Percentiles rank a stretch among this genome's conserved stretches.
Conservation (phyloP, 2,113 vertebrate genomes). For the Eublepharis macularius region DNA sequence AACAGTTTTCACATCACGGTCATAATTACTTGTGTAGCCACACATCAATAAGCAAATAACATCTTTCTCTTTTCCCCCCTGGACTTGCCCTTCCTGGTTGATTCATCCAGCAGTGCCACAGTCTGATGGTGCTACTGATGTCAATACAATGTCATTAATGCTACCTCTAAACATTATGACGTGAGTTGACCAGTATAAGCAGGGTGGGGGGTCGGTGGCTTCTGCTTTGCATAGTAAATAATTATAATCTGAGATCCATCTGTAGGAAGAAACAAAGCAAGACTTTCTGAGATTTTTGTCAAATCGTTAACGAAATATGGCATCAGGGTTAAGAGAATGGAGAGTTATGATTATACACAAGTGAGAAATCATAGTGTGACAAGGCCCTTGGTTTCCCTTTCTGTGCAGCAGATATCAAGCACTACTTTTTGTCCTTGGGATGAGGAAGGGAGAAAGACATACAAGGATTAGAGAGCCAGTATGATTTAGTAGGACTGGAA, state of each 20-base stretch:
- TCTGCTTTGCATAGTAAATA: neutral
- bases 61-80: neutral
- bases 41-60: neutral
- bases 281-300: no score
- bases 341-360: no score
- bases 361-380: no score
- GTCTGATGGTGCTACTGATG: neutral
- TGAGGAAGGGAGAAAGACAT: no score
- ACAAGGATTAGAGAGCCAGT: no score
- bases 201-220: neutral
- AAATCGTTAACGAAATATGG: no score
- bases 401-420: no score
- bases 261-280: neutral
- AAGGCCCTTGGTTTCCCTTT: no score
- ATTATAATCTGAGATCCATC: neutral
- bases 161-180: constrained; percentile 8
- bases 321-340: no score
- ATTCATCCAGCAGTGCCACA: constrained; percentile 17
- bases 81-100: constrained; percentile 46
- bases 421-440: no score
- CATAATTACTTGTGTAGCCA: constrained; percentile 34
- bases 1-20: constrained; percentile 8
- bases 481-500: no score
- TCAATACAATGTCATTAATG: neutral
- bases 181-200: neutral